Conservation (phyloP, 2,797 vertebrate species). For the Lacerta bilineata region DNA sequence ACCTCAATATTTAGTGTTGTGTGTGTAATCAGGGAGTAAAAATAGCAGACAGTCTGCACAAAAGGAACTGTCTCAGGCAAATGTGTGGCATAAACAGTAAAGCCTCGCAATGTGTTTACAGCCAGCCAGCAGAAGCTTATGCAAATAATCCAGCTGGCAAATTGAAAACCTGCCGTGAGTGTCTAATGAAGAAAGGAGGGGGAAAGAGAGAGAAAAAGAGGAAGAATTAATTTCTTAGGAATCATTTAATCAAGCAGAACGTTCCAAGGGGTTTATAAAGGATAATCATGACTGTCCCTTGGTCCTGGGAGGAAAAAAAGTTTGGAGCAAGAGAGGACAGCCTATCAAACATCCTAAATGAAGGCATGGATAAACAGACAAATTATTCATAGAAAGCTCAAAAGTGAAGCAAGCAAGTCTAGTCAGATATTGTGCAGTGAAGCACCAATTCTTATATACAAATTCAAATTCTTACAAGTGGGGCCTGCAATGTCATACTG, state of each 20-base stretch:
- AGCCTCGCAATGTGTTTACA: constrained; percentile 8
- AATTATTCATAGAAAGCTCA: not conserved
- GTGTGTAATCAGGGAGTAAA: constrained; percentile 7
- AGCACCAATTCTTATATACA: not conserved
- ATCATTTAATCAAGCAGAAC: constrained; percentile 4
- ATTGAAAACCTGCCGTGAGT: constrained; percentile 24
- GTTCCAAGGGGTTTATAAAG: constrained; percentile 12
- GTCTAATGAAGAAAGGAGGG: constrained; percentile 7
- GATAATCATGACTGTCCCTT: not conserved
- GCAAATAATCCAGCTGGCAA: constrained; percentile 38
- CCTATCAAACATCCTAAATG: constrained; percentile 1
- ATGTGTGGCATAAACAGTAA: rapidly evolving
- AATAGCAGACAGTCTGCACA: constrained; percentile 16
- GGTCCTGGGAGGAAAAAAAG: not conserved
- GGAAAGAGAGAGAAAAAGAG: not conserved
- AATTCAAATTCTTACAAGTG: not conserved
- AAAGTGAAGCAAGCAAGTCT: not conserved
- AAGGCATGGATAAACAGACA: not conserved
- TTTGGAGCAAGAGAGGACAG: not conserved
- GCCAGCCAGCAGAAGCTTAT: constrained; percentile 27
- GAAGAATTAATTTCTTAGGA: constrained; percentile 22
- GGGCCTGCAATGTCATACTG: not conserved
- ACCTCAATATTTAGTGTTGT: not conserved
- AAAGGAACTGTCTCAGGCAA: constrained; percentile 6
- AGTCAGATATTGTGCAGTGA: not conserved